These are phyloP conservation scores for Aelia acuminata DNA, from an alignment of 2,888 invertebrate species.

Conservation along the genomic window DNA sequence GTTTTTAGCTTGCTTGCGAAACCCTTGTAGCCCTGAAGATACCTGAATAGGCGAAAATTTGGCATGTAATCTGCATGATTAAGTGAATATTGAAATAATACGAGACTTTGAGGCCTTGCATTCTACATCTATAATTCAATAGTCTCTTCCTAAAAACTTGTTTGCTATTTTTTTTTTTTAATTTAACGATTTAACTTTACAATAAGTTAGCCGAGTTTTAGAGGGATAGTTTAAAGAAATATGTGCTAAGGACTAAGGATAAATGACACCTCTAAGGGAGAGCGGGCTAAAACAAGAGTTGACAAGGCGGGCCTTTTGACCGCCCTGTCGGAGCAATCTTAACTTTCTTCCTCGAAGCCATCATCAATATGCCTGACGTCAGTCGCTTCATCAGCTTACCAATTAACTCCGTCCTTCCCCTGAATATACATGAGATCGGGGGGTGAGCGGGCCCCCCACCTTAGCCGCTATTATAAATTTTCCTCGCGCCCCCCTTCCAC, in stretches of 20 bases:
- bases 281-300: neutral
- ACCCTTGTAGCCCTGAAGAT: too few relatives aligned
- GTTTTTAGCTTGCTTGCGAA: too few relatives aligned
- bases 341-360: neutral
- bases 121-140: too few relatives aligned
- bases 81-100: too few relatives aligned
- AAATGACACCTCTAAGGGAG: slow-evolving; percentile 12
- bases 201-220: neutral
- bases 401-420: neutral
- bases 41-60: too few relatives aligned
- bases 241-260: neutral
- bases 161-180: too few relatives aligned
- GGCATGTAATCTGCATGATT: too few relatives aligned
- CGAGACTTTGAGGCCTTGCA: too few relatives aligned
- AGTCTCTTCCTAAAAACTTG: too few relatives aligned
- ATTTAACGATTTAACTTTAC: too few relatives aligned
- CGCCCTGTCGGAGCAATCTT: neutral
- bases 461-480: slow-evolving; percentile 41
- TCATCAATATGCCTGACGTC: slow-evolving; percentile 43
- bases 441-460: neutral
- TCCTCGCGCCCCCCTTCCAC: neutral
- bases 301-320: neutral
- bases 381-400: slow-evolving; percentile 44
- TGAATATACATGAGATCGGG: slow-evolving; percentile 44
- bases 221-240: neutral